Evolutionary conservation across 1,140 invertebrate species (phyloP).

Genomic region (Drosophila serrata): DNA sequence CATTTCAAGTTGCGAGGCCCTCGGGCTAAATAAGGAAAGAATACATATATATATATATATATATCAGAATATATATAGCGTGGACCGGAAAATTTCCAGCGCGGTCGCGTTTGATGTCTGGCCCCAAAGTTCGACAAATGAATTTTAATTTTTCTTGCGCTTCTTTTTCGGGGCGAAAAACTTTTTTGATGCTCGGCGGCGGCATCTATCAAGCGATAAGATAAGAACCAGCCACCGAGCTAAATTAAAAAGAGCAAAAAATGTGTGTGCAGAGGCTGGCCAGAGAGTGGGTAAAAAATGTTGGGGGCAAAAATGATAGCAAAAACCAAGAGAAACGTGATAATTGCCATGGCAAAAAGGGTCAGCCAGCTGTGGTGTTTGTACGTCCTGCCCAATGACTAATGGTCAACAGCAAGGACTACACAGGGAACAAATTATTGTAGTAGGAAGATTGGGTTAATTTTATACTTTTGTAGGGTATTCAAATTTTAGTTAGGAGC

Average conservation of each 20-base stretch:
- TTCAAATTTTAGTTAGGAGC: too few relatives aligned
- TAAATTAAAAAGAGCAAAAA: conserved; percentile 53
- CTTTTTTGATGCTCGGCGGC: conserved; percentile 37
- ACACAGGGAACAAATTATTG: conserved; percentile 22
- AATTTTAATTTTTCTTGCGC: conserved; percentile 68
- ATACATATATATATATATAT: conserved; percentile 1
- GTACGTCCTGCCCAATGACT: conserved; percentile 60
- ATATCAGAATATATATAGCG: background rate
- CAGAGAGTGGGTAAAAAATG: conserved; percentile 12
- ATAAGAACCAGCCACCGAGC: conserved; percentile 44
- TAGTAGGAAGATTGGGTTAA: too few relatives aligned
- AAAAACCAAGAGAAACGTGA: conserved; percentile 62
- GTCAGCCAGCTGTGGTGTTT: conserved; percentile 60
- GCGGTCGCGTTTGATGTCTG: conserved; percentile 61
- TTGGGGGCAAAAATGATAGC: conserved; percentile 40
- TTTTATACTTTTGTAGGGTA: background rate
- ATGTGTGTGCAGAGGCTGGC: conserved; percentile 18
- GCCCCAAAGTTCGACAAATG: conserved; percentile 58
- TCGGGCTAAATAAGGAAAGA: conserved; percentile 34
- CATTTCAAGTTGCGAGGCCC: conserved; percentile 41
- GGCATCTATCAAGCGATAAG: conserved; percentile 59
- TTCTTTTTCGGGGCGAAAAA: conserved; percentile 46
- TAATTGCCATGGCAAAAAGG: conserved; percentile 78
- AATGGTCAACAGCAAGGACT: conserved; percentile 64
- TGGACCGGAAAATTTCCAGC: conserved; percentile 31